Evolutionary conservation across 2,113 vertebrate genomes (phyloP).

Genomic region (Sphyrna mokarran): DNA sequence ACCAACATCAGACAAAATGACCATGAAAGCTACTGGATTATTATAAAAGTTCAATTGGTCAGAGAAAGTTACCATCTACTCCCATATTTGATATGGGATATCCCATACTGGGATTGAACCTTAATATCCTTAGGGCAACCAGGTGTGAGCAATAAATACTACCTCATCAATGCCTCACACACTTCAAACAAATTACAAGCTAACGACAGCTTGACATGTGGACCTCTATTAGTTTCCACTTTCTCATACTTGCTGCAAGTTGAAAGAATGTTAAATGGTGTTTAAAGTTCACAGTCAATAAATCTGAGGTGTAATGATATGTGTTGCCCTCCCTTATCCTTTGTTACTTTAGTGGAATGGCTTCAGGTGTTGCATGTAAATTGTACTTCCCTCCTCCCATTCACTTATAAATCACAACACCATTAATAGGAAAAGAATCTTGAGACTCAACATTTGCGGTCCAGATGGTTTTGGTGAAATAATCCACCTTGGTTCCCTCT

Average conservation of each 20-base stretch:
- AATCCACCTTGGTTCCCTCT: neutral
- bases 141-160: neutral
- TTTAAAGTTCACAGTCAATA: slow-evolving; percentile 10
- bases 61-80: neutral
- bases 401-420: neutral
- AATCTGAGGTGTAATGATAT: neutral
- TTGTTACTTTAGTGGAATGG: neutral
- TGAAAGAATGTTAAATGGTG: neutral
- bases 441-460: neutral
- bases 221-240: neutral
- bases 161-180: neutral
- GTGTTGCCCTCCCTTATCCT: neutral
- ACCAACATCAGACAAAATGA: neutral
- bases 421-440: neutral
- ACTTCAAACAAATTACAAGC: neutral
- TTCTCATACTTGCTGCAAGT: neutral
- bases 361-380: neutral
- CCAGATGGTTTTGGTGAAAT: neutral
- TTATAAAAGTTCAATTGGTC: neutral
- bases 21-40: neutral
- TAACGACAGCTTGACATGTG: neutral
- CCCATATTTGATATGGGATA: neutral
- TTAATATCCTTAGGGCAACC: neutral
- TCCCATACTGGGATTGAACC: neutral
- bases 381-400: neutral